Evolutionary conservation across 2,113 vertebrate genomes (phyloP).

Genomic region (Phalacrocorax aristotelis): DNA sequence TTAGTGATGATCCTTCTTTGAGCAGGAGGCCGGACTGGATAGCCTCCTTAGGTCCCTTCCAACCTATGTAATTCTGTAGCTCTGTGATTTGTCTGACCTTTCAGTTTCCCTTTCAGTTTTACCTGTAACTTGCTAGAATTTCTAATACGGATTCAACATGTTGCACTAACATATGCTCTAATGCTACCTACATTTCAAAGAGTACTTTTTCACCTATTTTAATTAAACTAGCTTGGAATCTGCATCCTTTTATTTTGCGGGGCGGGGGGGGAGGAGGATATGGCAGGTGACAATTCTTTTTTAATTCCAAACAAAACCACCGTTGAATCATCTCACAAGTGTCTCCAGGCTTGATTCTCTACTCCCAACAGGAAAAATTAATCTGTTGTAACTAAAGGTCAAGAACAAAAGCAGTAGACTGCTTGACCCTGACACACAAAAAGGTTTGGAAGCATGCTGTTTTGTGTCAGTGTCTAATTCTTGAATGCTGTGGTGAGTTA

Average conservation of each 20-base stretch:
- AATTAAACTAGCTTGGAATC: neutral
- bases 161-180: neutral
- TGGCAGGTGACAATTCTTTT: neutral
- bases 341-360: neutral
- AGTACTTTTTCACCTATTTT: neutral
- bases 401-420: neutral
- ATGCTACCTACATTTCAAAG: neutral
- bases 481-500: neutral
- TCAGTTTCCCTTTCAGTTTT: neutral
- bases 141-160: neutral
- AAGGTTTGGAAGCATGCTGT: neutral
- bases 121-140: neutral
- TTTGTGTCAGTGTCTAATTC: neutral
- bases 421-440: neutral
- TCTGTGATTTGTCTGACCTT: neutral
- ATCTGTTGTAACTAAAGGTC: neutral
- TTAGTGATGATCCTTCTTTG: neutral
- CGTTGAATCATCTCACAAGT: neutral
- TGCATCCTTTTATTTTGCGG: neutral
- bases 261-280: fast-evolving
- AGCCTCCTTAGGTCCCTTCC: neutral
- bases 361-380: neutral
- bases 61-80: neutral
- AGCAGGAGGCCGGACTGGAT: neutral
- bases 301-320: neutral